Base-by-base conservation (phyloP, 2,113 vertebrate genomes). In the Tachycineta bicolor region DNA sequence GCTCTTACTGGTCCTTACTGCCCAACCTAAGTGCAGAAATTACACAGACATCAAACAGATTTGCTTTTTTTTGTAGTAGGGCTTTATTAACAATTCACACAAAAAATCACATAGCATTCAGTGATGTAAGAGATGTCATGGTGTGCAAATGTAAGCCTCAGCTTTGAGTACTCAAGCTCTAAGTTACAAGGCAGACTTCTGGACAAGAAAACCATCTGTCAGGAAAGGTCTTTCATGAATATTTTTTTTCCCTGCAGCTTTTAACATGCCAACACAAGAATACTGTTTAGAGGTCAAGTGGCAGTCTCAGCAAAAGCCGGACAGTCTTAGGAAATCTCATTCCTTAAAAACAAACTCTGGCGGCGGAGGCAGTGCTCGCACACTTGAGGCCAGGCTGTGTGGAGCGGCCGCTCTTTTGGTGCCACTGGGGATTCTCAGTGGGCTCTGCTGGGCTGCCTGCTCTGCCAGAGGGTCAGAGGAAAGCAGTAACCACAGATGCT, bases 21-120 rank as follows among this genome's bases (percentile, higher is more conserved):
- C 59, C 69, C 76, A 68, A 63, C 67, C 46, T 87, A 84, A 92
- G 44, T 34, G 46, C 73, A 82, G 73, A 88, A 87, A 94, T 71
- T 52, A 82, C 1, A 1, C 37, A 84, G 44, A 49, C 5, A 70
- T 53, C 11, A 68, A 90, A 77, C 16, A 82, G 60, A 74, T 77
- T 52, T 46, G 9, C 10, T 85, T 93, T 90, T 73, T 37, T 59
- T 55, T 37, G 29, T 63, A 12, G 22, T 24, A 33, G 50, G 8
- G 5, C 22, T 87, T 88, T 85, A 74, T 68, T 75, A 73, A 63
- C 67, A 77, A 58, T 86, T 77, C 47, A 50, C 63, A 58, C 9
- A 49, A 79, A 77, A 86, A 68, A 25, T 63, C 56, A 25, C 3
- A 1, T 6, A 64, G 41, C n/a, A 33, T 24, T 77, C 89, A 80